Conservation (phyloP, 2,113 vertebrate genomes). For the Cyanoramphus novaezelandiae region DNA sequence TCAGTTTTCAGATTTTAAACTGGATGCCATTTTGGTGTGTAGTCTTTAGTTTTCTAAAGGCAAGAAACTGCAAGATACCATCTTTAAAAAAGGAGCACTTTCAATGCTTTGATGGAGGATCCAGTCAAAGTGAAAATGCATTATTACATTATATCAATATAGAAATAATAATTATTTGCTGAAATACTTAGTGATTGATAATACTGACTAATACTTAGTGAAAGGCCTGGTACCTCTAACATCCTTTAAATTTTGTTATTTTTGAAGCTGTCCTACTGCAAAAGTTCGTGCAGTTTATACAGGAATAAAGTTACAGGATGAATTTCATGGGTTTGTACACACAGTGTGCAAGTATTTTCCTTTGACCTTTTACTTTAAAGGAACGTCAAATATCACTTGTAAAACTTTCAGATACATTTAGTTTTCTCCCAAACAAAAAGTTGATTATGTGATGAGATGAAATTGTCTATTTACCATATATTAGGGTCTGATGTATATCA, state of each 20-base stretch:
- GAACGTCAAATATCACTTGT: background rate
- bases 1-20: background rate
- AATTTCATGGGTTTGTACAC: background rate
- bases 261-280: background rate
- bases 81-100: background rate
- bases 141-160: background rate
- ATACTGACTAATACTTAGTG: background rate
- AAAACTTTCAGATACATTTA: background rate
- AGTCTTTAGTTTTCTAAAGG: background rate
- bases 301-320: background rate
- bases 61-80: background rate
- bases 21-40: background rate
- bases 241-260: background rate
- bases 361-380: background rate
- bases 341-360: background rate
- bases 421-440: background rate
- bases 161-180: background rate
- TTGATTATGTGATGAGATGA: background rate
- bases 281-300: background rate
- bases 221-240: background rate
- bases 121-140: background rate
- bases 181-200: background rate
- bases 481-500: background rate
- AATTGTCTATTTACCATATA: slow-evolving; percentile 18
- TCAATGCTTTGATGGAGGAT: background rate